Conservation (phyloP, 2,888 invertebrate species). For the Dichetophora obliterata region DNA sequence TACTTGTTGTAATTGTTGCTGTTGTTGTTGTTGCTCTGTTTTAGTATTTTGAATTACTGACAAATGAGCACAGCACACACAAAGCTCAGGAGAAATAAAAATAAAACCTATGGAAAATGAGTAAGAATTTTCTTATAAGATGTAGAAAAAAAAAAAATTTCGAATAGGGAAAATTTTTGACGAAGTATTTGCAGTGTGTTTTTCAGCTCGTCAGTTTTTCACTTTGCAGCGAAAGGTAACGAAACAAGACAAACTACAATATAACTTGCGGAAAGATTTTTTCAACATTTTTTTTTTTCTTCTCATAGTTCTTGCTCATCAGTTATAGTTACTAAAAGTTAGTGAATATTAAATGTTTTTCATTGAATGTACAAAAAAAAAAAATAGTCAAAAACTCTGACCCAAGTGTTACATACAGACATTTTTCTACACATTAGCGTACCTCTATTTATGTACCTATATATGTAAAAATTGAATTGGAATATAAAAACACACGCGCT, state of each 20-base stretch:
- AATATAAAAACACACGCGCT: conserved; percentile 17
- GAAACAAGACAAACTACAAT: not conserved
- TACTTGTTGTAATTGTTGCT: not conserved
- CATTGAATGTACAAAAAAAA: not conserved
- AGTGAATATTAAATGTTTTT: not conserved
- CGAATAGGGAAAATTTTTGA: conserved; percentile 7
- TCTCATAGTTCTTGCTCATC: not conserved
- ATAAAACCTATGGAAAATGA: conserved; percentile 32
- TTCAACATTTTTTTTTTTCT: no score
- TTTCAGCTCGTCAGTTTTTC: conserved; percentile 25
- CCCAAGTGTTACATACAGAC: no score
- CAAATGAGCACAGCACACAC: conserved; percentile 25
- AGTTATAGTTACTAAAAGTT: no score
- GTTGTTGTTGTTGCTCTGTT: conserved; percentile 11
- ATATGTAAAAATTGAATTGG: conserved; percentile 4
- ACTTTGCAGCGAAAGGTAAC: not conserved
- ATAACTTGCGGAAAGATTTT: not conserved
- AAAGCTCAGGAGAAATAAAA: conserved; percentile 1
- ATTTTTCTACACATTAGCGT: no score
- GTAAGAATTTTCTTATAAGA: conserved; percentile 2
- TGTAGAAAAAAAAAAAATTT: not conserved
- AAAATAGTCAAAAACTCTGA: not conserved
- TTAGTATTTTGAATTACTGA: conserved; percentile 16
- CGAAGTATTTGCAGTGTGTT: conserved; percentile 23
- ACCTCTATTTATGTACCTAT: no score